Base-by-base conservation (phyloP, 92 coral and sea anemone genomes). In the Paramuricea clavata region DNA sequence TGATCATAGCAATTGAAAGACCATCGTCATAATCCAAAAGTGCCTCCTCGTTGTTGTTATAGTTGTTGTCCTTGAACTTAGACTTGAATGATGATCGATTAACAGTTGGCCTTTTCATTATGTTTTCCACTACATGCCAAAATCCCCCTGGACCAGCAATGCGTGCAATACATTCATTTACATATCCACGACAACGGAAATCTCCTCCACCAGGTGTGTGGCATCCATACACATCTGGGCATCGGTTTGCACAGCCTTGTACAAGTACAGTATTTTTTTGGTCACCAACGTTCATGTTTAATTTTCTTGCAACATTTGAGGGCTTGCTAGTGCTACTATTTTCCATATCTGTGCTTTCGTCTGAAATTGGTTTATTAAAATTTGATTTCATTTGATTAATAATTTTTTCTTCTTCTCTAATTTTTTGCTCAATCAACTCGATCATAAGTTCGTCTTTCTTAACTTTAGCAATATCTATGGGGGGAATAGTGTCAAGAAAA, bases 21-120 rank as follows among this genome's bases (percentile, higher is more conserved):
- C 92, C 92, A 70, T 90, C 93, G 1, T 80, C 92, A 44, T 85
- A 89, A 59, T 85, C 87, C 3, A 19, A 35, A 25, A 89, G 19
- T 2, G 89, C 90, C 16, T 89, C 89, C 31, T 89, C 90, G 28
- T 90, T 85, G 65, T 83, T 82, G 60, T 50, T 88, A 28, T 88
- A 88, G 22, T 88, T 88, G 44, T 82, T 82, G 41, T 82, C 83
- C n/a, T 81, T 81, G 57, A 81, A 81, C 39, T 81, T 81, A 9
- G n/a, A 2, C 35, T 81, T 81, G 22, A 81, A 81, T 8, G 86
- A 81, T 12, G 69, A 21, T 19, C 60, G 64, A 60, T 81, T 81
- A 6, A 81, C 76, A 3, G 86, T 81, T n/a, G 52, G 76, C 39
- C 85, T 81, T 42, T 81, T 81, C 85, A 81, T 21, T 0, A 25